Percentiles rank a stretch among this genome's conserved stretches.
Conservation (phyloP, 2,888 invertebrate species). For the Eupithecia dodoneata region DNA sequence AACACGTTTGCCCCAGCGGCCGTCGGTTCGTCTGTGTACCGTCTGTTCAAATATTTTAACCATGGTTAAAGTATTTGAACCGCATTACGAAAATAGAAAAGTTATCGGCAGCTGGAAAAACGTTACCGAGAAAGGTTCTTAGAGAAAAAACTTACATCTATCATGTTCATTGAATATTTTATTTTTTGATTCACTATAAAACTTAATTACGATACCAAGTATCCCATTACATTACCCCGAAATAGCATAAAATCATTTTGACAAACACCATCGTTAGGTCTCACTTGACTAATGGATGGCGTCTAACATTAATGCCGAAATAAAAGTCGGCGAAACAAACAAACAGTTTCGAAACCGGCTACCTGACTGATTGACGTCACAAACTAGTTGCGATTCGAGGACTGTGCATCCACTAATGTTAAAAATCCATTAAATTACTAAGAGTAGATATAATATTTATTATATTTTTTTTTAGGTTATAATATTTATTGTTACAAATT, state of each 20-base stretch:
- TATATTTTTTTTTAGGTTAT: too few species aligned
- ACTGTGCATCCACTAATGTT: slow-evolving; percentile 39
- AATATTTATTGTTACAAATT: too few species aligned
- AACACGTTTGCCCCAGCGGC: too few species aligned
- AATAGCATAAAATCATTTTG: background rate
- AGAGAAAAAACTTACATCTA: background rate
- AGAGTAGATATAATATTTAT: background rate
- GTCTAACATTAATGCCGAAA: slow-evolving; percentile 13
- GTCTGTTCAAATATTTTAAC: too few species aligned
- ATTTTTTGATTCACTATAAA: background rate
- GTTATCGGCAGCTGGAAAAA: background rate
- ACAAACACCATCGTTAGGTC: slow-evolving; percentile 4
- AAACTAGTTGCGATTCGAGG: slow-evolving; percentile 48
- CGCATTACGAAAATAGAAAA: too few species aligned
- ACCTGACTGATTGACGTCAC: slow-evolving; percentile 56
- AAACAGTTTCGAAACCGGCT: slow-evolving; percentile 50
- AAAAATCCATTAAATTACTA: slow-evolving; percentile 2
- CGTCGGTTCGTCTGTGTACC: too few species aligned
- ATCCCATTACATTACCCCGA: too few species aligned
- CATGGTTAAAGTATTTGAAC: background rate
- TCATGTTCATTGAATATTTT: too few species aligned
- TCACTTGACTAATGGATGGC: slow-evolving; percentile 10
- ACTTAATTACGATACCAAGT: background rate
- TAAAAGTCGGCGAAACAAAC: slow-evolving; percentile 28
- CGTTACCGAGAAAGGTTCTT: background rate